These are phyloP conservation scores for Labroides dimidiatus DNA, from an alignment of 2,797 vertebrate species.

Conservation along the genomic window DNA sequence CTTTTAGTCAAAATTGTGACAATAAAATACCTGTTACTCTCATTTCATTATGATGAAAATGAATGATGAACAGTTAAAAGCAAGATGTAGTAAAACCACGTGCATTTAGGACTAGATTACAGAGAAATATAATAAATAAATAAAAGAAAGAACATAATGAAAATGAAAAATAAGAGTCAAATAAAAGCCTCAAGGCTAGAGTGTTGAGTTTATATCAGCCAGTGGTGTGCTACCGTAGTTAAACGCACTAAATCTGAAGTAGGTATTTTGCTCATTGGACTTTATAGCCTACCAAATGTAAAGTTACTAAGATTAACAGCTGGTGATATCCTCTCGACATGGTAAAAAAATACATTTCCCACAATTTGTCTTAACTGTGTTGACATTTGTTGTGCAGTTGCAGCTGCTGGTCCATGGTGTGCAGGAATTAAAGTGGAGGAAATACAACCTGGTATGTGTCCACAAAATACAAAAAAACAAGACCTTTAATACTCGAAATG, in stretches of 20 bases:
- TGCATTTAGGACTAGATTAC: too few relatives aligned
- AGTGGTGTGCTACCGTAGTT: too few relatives aligned
- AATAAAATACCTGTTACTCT: too few relatives aligned
- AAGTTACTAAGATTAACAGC: not conserved
- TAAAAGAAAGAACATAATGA: not conserved
- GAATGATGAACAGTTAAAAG: too few relatives aligned
- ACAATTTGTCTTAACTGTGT: not conserved
- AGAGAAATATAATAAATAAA: not conserved
- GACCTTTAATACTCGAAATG: not conserved
- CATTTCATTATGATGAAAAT: too few relatives aligned
- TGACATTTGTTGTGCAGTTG: slow-evolving; percentile 60
- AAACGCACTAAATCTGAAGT: too few relatives aligned
- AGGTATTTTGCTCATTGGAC: not conserved
- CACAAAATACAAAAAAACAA: not conserved
- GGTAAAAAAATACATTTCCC: not conserved
- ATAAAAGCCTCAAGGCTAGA: too few relatives aligned
- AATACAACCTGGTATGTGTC: slow-evolving; percentile 57
- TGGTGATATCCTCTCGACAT: not conserved
- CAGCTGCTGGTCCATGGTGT: slow-evolving; percentile 77
- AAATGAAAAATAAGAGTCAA: not conserved
- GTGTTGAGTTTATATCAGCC: not conserved
- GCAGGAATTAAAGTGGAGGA: slow-evolving; percentile 43
- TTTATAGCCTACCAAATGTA: not conserved
- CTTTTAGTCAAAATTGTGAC: too few relatives aligned
- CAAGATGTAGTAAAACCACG: too few relatives aligned